phyloP scores from a whole-genome alignment of 2,113 vertebrate species.

The Cryptotis parvus region DNA sequence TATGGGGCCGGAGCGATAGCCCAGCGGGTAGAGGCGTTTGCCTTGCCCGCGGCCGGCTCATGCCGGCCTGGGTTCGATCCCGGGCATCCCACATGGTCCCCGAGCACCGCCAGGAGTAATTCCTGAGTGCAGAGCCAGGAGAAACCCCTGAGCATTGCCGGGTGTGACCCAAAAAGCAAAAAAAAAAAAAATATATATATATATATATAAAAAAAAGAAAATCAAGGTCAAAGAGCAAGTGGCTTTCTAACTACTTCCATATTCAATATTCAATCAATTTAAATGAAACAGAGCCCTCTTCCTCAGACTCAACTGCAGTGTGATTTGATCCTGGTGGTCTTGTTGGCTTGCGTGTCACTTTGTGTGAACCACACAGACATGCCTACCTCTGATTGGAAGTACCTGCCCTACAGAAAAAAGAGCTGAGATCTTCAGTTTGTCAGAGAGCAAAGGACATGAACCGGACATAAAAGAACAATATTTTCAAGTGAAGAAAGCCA shows the following conservation, averaged over 20 bases:
- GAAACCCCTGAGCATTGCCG: too few relatives aligned
- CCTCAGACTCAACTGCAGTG: neutral
- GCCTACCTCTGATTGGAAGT: constrained; percentile 15
- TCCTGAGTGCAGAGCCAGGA: too few relatives aligned
- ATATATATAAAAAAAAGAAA: too few relatives aligned
- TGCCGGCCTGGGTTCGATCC: too few relatives aligned
- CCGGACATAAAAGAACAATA: neutral
- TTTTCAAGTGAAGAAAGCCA: neutral
- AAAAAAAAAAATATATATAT: too few relatives aligned
- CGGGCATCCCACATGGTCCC: too few relatives aligned
- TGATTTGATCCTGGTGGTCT: neutral
- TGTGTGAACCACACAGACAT: neutral
- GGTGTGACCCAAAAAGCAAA: too few relatives aligned
- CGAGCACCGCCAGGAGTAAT: too few relatives aligned
- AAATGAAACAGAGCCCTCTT: neutral
- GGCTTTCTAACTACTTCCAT: neutral
- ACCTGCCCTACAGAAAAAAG: constrained; percentile 13
- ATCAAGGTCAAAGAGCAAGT: neutral
- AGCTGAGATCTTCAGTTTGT: constrained; percentile 23
- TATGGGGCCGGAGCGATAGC: too few relatives aligned
- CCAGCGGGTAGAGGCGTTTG: too few relatives aligned
- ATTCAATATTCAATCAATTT: neutral
- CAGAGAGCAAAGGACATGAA: neutral
- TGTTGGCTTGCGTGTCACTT: constrained; percentile 22
- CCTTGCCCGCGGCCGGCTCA: too few relatives aligned